Base-by-base conservation (phyloP, 1,140 invertebrate species). In the Paracyclopina nana region DNA sequence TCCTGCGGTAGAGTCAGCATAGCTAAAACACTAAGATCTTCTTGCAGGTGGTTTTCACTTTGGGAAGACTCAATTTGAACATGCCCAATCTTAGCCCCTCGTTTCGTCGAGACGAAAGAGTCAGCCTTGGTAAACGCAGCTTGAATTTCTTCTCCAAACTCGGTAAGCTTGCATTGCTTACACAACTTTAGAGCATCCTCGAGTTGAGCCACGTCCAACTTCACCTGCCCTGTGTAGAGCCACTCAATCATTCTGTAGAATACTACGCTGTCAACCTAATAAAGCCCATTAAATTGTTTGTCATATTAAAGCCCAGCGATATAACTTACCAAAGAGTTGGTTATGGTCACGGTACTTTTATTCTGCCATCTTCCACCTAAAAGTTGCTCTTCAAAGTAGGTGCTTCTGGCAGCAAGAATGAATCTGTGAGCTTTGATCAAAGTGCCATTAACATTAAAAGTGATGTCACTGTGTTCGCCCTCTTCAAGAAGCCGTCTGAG, bases 181-280 rank as follows among this genome's bases (percentile, higher is more conserved):
- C 67, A 67, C 14, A 72, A 55, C 12, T 56, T 56, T 3, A 63
- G 56, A 46, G 64, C 64, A 49, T 66, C 61, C 18, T 68, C 62
- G n/a, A 65, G 55, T 16, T 62, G 50, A 24, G 66, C 62, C 14
- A 65, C 45, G 8, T 58, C 57, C 16, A 59, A 60, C 46, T 70
- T 64, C 25, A 70, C 55, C 22, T 61, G 57, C 20, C 65, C 66
- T 55, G 66, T 68, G 55, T 71, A 71, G 11, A 70, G 54, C 55
- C 63, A 71, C 30, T 66, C 62, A 26, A 71, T 45, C 28, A 70
- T 58, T 9, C 63, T 58, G 40, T 61, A 55, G 48, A 71, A 70
- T 0, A 64, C 63, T 46, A 46, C 55, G 3, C 66, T 61, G 12
- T 53, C 48, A 25, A 71, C 62, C 68, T 70, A 56, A 38, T 16